phyloP scores from a whole-genome alignment of 2,888 invertebrate genomes.

The Sicus ferrugineus region DNA sequence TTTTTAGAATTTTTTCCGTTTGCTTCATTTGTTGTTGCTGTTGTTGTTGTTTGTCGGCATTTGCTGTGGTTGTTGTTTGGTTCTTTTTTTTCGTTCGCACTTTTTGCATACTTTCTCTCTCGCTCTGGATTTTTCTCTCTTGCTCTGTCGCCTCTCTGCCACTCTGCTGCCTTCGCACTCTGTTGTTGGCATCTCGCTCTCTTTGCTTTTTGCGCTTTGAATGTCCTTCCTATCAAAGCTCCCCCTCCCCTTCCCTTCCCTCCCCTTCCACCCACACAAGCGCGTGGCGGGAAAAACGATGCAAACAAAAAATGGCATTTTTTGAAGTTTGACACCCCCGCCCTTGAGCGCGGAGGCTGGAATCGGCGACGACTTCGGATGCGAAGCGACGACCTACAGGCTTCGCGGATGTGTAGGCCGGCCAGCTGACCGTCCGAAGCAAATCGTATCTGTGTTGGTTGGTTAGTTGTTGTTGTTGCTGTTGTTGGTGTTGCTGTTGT shows the following conservation, averaged over 20 bases:
- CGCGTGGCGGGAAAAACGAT: slow-evolving; percentile 14
- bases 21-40: slow-evolving; percentile 16
- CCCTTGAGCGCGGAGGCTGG: not conserved
- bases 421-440: slow-evolving; percentile 17
- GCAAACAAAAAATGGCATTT: slow-evolving; percentile 8
- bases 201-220: slow-evolving; percentile 21
- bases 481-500: slow-evolving; percentile 25
- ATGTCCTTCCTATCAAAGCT: slow-evolving; percentile 9
- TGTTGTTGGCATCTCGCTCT: not conserved
- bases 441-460: not conserved
- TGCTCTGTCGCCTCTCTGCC: slow-evolving; percentile 19
- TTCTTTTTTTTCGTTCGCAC: slow-evolving; percentile 7
- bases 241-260: slow-evolving; percentile 3
- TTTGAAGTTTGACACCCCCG: slow-evolving; percentile 27
- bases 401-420: slow-evolving; percentile 17
- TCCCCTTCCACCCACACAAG: too few species aligned
- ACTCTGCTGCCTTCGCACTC: not conserved
- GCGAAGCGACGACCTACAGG: not conserved
- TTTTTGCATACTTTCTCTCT: slow-evolving; percentile 8
- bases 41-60: slow-evolving; percentile 28
- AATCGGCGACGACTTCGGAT: too few species aligned
- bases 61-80: slow-evolving; percentile 13
- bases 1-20: slow-evolving; percentile 29
- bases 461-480: slow-evolving; percentile 6
- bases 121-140: slow-evolving; percentile 4